Evolutionary conservation across 2,113 vertebrate species (phyloP).

Genomic region (Oryzias curvinotus): DNA sequence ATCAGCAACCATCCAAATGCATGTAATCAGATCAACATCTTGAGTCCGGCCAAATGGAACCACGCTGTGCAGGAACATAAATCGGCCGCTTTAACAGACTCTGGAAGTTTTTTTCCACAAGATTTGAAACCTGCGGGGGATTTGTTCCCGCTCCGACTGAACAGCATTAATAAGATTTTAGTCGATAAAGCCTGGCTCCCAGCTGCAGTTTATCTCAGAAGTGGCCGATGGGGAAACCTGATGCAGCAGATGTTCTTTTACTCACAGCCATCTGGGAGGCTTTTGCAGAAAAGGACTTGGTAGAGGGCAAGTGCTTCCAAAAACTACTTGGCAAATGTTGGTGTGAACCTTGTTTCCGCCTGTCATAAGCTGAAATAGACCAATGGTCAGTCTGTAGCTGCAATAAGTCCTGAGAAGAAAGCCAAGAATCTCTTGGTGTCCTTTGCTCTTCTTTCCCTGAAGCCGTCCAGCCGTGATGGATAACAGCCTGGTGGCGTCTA

Average conservation of each 20-base stretch:
- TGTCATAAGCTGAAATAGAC: background rate
- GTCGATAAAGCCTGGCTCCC: background rate
- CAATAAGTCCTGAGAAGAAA: too few relatives aligned
- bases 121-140: constrained; percentile 6
- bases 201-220: constrained; percentile 10
- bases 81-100: background rate
- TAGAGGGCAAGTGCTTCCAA: background rate
- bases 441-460: too few relatives aligned
- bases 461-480: too few relatives aligned
- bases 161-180: constrained; percentile 10
- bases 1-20: background rate
- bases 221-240: background rate
- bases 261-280: background rate
- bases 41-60: background rate
- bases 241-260: background rate
- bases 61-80: background rate
- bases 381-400: too few relatives aligned
- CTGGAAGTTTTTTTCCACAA: constrained; percentile 8
- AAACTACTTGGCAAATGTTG: background rate
- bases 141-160: constrained; percentile 10
- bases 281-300: background rate
- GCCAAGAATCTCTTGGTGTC: too few relatives aligned
- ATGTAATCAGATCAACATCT: background rate
- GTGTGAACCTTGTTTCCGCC: background rate
- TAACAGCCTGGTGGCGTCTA: too few relatives aligned